Percentiles rank a stretch among this genome's conserved stretches.
Conservation (phyloP, 2,797 vertebrate genomes). For the Sibirionetta formosa region DNA sequence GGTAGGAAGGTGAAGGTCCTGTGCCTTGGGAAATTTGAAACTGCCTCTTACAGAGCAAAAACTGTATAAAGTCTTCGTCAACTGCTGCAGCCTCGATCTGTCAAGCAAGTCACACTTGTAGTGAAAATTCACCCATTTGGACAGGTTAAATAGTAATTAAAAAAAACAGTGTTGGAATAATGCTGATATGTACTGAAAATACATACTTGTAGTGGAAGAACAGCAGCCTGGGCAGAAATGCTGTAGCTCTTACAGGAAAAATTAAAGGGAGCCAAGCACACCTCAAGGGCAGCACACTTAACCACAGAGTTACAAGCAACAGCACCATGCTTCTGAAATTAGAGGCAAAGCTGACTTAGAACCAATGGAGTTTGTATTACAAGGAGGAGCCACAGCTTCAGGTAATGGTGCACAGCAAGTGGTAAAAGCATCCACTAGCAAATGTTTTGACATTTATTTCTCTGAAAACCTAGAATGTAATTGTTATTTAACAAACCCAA, state of each 20-base stretch:
- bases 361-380: neutral
- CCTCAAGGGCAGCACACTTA: too few relatives aligned
- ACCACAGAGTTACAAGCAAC: neutral
- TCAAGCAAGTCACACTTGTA: neutral
- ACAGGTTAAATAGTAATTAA: neutral
- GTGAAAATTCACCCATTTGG: neutral
- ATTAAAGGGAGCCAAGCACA: fast-evolving
- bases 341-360: neutral
- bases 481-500: neutral
- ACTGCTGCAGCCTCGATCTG: neutral
- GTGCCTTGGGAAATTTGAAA: neutral
- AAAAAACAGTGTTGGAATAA: neutral
- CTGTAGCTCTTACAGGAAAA: fast-evolving
- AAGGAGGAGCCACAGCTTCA: neutral
- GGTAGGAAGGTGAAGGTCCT: neutral
- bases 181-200: fast-evolving
- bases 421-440: too few relatives aligned
- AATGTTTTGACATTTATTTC: neutral
- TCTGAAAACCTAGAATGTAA: neutral
- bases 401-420: fast-evolving
- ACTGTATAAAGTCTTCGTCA: neutral
- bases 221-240: fast-evolving
- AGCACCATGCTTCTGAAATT: fast-evolving
- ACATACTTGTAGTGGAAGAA: neutral
- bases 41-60: neutral